Evolutionary conservation across 2,113 vertebrate species (phyloP).

Genomic region (Bolborhynchus lineola): DNA sequence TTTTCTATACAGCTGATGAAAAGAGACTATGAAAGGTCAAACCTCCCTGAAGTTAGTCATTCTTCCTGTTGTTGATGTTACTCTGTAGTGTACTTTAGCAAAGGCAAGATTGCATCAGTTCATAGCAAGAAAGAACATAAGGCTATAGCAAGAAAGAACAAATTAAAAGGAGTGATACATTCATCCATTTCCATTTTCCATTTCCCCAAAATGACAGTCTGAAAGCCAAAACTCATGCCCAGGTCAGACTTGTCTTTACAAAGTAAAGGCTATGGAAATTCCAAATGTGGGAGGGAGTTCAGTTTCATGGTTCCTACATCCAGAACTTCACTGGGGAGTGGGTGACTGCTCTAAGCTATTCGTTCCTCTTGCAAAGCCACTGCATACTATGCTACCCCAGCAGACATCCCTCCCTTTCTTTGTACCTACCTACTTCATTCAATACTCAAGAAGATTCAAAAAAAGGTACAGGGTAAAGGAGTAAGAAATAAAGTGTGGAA

Average conservation of each 20-base stretch:
- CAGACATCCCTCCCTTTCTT: neutral
- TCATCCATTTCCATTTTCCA: neutral
- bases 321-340: neutral
- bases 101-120: neutral
- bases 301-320: neutral
- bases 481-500: neutral
- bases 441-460: fast-evolving
- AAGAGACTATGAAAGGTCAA: constrained; percentile 49
- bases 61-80: neutral
- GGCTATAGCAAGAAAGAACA: neutral
- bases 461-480: neutral
- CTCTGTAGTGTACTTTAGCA: neutral
- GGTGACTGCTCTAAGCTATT: neutral
- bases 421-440: neutral
- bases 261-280: neutral
- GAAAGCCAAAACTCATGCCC: neutral
- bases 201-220: neutral
- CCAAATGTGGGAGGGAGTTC: neutral
- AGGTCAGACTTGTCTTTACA: neutral
- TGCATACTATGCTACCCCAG: neutral
- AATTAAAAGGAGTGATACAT: neutral
- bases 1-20: constrained; percentile 32
- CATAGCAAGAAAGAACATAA: neutral
- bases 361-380: neutral
- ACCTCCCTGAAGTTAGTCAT: constrained; percentile 7